These are phyloP conservation scores for Cheirogaleus medius DNA, from an alignment of 2,113 vertebrate species.

Conservation along the genomic window DNA sequence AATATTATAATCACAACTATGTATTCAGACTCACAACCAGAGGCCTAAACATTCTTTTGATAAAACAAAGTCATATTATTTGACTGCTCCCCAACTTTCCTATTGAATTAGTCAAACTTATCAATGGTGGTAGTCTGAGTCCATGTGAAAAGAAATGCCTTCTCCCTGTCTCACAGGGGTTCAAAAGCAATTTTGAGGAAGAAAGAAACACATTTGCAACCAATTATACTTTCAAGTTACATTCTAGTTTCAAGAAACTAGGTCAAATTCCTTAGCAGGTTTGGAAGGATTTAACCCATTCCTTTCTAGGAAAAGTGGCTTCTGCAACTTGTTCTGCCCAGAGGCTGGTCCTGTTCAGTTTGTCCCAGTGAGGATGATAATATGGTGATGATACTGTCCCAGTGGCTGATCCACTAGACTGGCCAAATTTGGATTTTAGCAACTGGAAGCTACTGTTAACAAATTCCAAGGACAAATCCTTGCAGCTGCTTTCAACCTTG, in stretches of 20 bases:
- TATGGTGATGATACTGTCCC: background rate
- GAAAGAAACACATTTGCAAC: constrained; percentile 16
- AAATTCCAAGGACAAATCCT: constrained; percentile 21
- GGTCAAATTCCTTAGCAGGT: constrained; percentile 48
- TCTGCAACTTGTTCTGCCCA: background rate
- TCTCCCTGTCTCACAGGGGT: background rate
- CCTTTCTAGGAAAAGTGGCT: background rate
- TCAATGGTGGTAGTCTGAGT: background rate
- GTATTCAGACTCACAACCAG: background rate
- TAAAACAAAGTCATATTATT: background rate
- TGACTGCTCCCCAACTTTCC: background rate
- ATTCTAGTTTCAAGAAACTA: constrained; percentile 40
- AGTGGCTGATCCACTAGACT: background rate
- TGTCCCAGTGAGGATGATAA: background rate
- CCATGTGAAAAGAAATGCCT: background rate
- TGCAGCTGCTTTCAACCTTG: constrained; percentile 22
- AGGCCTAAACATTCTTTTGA: background rate
- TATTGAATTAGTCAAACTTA: background rate
- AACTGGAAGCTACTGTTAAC: background rate
- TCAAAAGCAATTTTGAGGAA: constrained; percentile 53
- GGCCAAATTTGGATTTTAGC: background rate
- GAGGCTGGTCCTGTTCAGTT: background rate
- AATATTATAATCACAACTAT: no score
- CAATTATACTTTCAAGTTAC: constrained; percentile 46
- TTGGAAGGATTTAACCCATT: constrained; percentile 24